Base-by-base conservation (phyloP, 2,888 invertebrate genomes). In the Cerceris rybyensis region DNA sequence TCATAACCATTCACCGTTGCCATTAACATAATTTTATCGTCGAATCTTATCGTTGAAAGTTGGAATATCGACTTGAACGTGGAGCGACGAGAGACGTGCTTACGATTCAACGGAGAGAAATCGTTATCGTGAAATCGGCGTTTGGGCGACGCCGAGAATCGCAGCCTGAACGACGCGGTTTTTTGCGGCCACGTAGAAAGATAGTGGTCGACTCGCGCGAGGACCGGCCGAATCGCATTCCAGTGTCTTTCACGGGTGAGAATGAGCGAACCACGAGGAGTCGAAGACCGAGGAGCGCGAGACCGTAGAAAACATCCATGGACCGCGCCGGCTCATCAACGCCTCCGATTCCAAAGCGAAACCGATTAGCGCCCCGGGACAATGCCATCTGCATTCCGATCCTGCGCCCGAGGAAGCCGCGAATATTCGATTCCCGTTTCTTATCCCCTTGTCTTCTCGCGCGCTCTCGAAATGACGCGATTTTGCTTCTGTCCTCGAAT, bases 371-470 rank as follows among this genome's bases (percentile, higher is more conserved):
- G 90, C 90, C 91, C 88, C 84, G 82, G 82, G 87, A 90, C 90
- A 89, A 90, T 90, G 88, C 90, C 90, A 90, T 90, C 90, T 89
- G 88, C 87, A 91, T 91, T 91, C 91, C 91, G 81, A 90, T 90
- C 89, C 88, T 85, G 84, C 43, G 71, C 73, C 81, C 75, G 84
- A 81, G 87, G 83, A 86, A 86, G 80, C 69, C 78, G 75, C 57
- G 13, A 64, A 60, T 63, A 58, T 13, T 65, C 55, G 57, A 68
- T 80, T 78, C 74, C 74, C 76, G 57, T 73, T 70, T 74, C 79
- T 81, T 74, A 50, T 59, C 50, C 71, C 16, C 67, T 54, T 58
- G 54, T 66, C 13, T 68, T 57, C 54, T 60, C 41, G 58, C 61
- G 54, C 68, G 14, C 70, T 57, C 54, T 60, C 41, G 58, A 65